A percentile compares a stretch with the other conserved stretches of the same genome.
phyloP scores from a whole-genome alignment of 2,888 invertebrate genomes.

The Rotaria macrura region DNA sequence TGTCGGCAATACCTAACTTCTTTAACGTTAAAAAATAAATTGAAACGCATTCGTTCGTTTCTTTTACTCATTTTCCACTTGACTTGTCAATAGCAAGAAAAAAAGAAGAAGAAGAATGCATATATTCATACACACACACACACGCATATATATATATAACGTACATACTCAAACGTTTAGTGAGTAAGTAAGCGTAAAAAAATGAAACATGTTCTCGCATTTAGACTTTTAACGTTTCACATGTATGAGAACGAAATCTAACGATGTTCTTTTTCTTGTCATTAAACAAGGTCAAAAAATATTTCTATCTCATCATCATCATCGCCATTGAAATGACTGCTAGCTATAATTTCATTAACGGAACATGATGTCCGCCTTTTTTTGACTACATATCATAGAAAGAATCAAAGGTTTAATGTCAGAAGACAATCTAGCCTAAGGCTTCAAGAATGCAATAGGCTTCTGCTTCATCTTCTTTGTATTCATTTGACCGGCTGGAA shows the following conservation, averaged over 20 bases:
- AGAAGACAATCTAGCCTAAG: neutral
- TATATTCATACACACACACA: too few relatives aligned
- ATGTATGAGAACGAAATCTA: neutral
- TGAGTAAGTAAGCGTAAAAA: neutral
- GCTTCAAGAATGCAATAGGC: neutral
- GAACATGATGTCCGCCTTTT: neutral
- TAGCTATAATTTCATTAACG: slow-evolving; percentile 12
- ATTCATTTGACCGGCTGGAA: neutral
- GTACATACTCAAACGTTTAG: neutral
- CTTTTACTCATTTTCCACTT: slow-evolving; percentile 1
- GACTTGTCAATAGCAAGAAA: neutral
- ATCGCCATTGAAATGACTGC: neutral
- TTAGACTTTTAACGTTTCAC: neutral
- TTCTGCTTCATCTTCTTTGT: neutral
- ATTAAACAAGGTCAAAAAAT: neutral
- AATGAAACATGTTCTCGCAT: neutral
- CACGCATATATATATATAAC: too few relatives aligned
- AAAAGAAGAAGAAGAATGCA: neutral
- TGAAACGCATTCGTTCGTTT: slow-evolving; percentile 4
- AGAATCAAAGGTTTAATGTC: slow-evolving; percentile 1
- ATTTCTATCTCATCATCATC: neutral
- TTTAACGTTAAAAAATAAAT: neutral
- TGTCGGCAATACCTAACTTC: slow-evolving; percentile 3
- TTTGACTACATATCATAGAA: neutral
- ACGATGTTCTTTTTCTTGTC: neutral